Conservation (phyloP, 2,113 vertebrate species). For the Mungos mungo region DNA sequence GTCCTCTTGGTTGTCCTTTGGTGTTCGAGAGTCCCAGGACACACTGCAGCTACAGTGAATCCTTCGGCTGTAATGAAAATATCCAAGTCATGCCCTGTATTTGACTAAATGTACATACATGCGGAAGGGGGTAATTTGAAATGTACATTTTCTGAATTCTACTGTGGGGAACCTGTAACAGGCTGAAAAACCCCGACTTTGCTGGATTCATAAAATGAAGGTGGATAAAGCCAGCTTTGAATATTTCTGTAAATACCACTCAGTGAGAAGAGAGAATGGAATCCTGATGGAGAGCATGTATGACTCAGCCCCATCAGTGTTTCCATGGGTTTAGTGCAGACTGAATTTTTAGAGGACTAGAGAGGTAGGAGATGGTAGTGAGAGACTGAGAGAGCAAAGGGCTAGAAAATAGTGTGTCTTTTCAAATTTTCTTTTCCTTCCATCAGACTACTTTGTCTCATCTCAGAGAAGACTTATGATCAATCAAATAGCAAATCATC, state of each 20-base stretch:
- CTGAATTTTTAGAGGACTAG: background rate
- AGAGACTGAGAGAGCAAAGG: background rate
- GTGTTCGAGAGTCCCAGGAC: background rate
- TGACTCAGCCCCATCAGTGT: constrained; percentile 25
- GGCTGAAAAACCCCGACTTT: background rate
- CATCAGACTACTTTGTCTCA: background rate
- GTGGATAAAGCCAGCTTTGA: background rate
- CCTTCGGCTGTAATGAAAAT: background rate
- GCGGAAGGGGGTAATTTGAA: background rate
- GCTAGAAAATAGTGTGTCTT: background rate
- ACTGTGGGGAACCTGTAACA: background rate
- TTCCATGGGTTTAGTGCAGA: background rate
- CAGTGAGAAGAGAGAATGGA: background rate
- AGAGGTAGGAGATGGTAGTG: background rate
- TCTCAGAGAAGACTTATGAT: background rate
- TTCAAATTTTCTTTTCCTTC: background rate
- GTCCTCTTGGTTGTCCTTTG: background rate
- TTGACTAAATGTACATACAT: background rate
- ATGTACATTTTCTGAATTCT: constrained; percentile 4
- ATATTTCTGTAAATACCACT: background rate
- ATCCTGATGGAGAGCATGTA: background rate
- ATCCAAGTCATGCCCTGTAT: background rate
- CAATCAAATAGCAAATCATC: background rate
- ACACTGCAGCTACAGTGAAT: background rate
- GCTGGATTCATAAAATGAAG: background rate